phyloP scores from a whole-genome alignment of 1,140 invertebrate genomes.

The Probaryconus sp. region DNA sequence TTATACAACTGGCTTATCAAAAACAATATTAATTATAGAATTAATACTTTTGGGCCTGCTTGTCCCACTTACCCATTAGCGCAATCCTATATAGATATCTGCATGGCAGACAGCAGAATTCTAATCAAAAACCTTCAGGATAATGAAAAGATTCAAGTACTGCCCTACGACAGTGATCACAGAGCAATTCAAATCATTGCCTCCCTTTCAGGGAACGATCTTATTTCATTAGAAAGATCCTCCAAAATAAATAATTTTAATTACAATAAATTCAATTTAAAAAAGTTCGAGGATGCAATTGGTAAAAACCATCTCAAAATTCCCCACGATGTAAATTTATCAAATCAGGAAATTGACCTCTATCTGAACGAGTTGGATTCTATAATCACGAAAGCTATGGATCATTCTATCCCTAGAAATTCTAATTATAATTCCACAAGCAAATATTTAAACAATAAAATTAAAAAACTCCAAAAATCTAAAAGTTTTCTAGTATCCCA shows the following conservation, averaged over 20 bases:
- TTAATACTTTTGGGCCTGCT: not conserved
- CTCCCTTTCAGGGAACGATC: not conserved
- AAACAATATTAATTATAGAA: not conserved
- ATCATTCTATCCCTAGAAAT: not conserved
- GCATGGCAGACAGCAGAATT: not conserved
- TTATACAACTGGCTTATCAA: not conserved
- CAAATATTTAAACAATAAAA: constrained; percentile 5
- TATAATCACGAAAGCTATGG: not conserved
- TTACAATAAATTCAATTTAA: not conserved
- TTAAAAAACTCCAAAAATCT: not conserved
- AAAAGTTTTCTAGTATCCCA: constrained; percentile 43
- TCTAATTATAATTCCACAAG: not conserved
- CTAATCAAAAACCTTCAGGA: not conserved
- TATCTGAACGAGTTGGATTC: not conserved
- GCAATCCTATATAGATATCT: not conserved
- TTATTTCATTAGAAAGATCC: not conserved
- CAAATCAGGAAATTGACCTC: constrained; percentile 2
- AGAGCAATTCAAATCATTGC: not conserved
- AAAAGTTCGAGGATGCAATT: not conserved
- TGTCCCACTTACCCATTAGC: not conserved
- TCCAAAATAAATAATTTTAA: not conserved
- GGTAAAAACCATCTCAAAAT: not conserved
- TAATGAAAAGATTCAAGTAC: not conserved
- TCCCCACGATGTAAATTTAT: not conserved
- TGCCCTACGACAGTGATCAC: constrained; percentile 21